Base-by-base conservation (phyloP, 2,113 vertebrate genomes). In the Paramisgurnus dabryanus region DNA sequence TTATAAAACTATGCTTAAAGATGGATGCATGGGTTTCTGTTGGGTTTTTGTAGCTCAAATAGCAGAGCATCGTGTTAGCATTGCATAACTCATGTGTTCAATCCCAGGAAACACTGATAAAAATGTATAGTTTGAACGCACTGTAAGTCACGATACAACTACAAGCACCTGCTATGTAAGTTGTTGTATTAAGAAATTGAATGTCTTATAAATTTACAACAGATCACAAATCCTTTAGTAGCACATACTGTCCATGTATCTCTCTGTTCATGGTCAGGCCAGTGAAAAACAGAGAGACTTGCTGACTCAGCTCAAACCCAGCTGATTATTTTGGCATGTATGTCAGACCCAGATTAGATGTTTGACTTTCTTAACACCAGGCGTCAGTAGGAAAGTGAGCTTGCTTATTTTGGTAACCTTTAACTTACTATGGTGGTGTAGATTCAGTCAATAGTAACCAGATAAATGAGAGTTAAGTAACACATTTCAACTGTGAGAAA, bases 261-360 rank as follows among this genome's bases (percentile, higher is more conserved):
- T 71, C 49, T 22, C 41, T 57, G 67, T 76, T 55, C 47, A 49
- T 68, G 57, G 72, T 53, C 11, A 63, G 76, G 10, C 70, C 64
- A 39, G n/a, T 79, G 10, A 4, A 49, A 43, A 53, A 58, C 47
- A 70, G 79, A 74, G 81, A 81, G 83, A 69, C 88, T 63, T 82
- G 75, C 85, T 88, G 86, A 88, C 76, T 89, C 82, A 53, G 82
- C 82, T 58, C 55, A 41, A 73, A 10, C 70, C 22, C 72, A 67
- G 47, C 55, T 82, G 82, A 84, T 86, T 80, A 73, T 73, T 53
- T 68, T 66, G 69, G 77, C 22, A 45, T 77, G 55, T 76, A 76
- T 41, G 7, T 41, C 71, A 77, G 72, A 34, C 13, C 39, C 68
- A 65, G 80, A 84, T 80, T 69, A 72, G 73, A 80, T 75, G 80